Base-by-base conservation (phyloP, 1,140 invertebrate species). In the Lethrus apterus region DNA sequence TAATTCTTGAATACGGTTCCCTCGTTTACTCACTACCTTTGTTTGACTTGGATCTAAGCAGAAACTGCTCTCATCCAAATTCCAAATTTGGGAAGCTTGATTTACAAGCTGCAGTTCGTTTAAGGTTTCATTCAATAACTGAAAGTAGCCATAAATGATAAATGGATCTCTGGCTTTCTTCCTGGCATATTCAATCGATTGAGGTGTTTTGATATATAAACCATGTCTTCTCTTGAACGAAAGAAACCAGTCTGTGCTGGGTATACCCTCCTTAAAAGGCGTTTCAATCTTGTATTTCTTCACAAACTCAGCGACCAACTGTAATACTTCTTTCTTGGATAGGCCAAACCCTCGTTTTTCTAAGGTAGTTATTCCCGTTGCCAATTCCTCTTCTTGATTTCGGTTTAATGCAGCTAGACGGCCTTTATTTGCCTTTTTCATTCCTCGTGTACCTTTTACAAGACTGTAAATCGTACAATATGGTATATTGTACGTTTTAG, bases 291-390 rank as follows among this genome's bases (percentile, higher is more conserved):
- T 44, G 19, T 43, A 45, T 63, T 46, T 20, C 17, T 44, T 52
- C 3, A 64, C 48, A 51, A 57, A 66, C 8, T 60, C 35, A 11
- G 24, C 36, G 15, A 60, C 50, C 13, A 64, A 8, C 3, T 64
- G 50, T 19, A 61, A 32, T 1, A 65, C 47, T 56, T 64, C 62
- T 10, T 48, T 34, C 47, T 56, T 52, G 21, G 55, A 51, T 13
- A 63, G 47, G 3, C 58, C 59, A 30, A 54, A 62, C 4, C 62
- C 62, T 53, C 56, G 60, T 55, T 60, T 57, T 46, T 62, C 58
- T 47, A 64, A 53, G 30, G 43, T 47, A 14, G 32, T 38, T 18
- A 64, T 42, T 44, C 40, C 26, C 5, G 48, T 19, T 26, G 54
- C 58, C 43, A 63, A 41, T 33, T 43, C 35, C 26, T 52, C 36